Evolutionary conservation across 2,113 vertebrate genomes (phyloP).

Genomic region (Dipodomys spectabilis): DNA sequence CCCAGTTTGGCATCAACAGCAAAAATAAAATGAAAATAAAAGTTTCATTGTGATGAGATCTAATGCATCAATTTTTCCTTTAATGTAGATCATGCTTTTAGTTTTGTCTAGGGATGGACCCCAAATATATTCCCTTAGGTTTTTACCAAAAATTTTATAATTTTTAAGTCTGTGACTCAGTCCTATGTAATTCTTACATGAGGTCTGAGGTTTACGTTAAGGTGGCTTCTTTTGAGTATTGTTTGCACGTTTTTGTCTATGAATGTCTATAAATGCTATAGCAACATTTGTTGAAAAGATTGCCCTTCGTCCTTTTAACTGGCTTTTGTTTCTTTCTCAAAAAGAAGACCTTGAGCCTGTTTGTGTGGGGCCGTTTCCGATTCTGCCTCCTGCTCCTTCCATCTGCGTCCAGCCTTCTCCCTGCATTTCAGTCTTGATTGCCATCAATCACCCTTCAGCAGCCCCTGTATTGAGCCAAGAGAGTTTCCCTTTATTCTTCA

Average conservation of each 20-base stretch:
- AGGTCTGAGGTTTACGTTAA: not conserved
- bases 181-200: not conserved
- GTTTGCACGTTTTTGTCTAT: not conserved
- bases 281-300: not conserved
- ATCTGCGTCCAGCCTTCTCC: not conserved
- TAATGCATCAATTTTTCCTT: not conserved
- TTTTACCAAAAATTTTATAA: not conserved
- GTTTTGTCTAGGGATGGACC: not conserved
- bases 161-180: not conserved
- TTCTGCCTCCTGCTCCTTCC: accelerated
- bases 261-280: not conserved
- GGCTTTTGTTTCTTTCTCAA: not conserved
- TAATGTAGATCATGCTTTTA: not conserved
- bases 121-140: not conserved
- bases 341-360: not conserved
- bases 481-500: not conserved
- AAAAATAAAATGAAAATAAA: not conserved
- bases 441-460: not conserved
- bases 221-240: not conserved
- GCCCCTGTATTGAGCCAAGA: too few species aligned
- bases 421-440: accelerated
- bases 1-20: too few species aligned
- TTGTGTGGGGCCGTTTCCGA: not conserved
- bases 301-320: not conserved
- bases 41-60: not conserved